phyloP scores from a whole-genome alignment of 2,113 vertebrate genomes.

The Myiopsitta monachus region DNA sequence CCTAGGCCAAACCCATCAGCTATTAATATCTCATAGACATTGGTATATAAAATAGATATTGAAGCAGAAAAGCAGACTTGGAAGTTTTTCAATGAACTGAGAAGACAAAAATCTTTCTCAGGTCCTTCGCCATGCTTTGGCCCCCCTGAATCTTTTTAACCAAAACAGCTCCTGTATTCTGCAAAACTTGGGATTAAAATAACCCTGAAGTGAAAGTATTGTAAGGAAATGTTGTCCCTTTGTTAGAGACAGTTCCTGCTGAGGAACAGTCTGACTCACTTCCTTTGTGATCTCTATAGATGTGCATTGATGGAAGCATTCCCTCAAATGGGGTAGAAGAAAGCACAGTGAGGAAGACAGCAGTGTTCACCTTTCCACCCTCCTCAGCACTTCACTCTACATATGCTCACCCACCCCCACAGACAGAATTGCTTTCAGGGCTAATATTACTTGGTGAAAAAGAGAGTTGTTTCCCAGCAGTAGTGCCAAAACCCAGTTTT shows the following conservation, averaged over 20 bases:
- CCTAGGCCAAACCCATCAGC: neutral
- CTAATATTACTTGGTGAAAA: neutral
- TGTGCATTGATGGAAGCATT: neutral
- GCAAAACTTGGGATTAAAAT: neutral
- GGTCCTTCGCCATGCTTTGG: neutral
- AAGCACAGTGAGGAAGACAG: neutral
- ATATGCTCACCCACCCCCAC: neutral
- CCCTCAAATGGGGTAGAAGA: neutral
- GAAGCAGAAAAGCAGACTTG: neutral
- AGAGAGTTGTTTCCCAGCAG: neutral
- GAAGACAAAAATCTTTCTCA: neutral
- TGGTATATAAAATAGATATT: neutral
- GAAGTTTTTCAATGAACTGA: neutral
- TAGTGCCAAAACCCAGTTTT: neutral
- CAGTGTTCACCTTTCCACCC: neutral
- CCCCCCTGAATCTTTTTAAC: neutral
- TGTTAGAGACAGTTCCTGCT: constrained; percentile 11
- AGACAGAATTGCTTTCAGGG: neutral
- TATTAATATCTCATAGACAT: neutral
- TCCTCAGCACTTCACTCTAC: neutral
- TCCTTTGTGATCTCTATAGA: neutral
- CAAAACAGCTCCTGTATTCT: neutral
- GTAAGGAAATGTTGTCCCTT: neutral
- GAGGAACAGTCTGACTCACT: neutral
- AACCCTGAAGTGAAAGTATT: neutral